Percentiles rank a stretch among this genome's conserved stretches.
Conservation (phyloP, 1,140 invertebrate species). For the Trichonephila inaurata region DNA sequence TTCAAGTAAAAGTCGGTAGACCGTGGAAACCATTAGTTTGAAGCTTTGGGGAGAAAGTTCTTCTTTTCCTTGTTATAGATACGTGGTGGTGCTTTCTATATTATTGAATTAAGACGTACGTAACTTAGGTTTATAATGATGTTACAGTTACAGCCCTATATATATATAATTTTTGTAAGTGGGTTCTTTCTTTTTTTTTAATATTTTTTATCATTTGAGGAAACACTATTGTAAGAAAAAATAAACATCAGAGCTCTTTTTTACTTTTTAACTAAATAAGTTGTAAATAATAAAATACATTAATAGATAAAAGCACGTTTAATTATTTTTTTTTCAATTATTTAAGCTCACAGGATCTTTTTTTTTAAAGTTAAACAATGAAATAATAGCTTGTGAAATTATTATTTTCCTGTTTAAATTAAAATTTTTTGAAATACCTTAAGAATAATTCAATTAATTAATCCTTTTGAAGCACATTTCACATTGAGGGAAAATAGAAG, state of each 20-base stretch:
- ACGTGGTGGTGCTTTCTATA: constrained; percentile 37
- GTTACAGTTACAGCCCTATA: background rate
- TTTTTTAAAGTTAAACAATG: too few relatives aligned
- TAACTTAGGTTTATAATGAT: background rate
- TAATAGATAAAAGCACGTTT: too few relatives aligned
- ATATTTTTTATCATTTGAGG: background rate
- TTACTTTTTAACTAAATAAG: background rate
- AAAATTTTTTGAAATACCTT: too few relatives aligned
- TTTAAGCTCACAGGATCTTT: too few relatives aligned
- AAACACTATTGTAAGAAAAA: background rate
- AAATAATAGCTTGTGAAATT: too few relatives aligned
- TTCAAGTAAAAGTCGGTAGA: constrained; percentile 53
- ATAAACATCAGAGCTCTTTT: background rate
- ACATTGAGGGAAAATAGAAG: too few relatives aligned
- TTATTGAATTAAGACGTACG: constrained; percentile 63
- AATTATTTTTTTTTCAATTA: too few relatives aligned
- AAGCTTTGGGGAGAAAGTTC: constrained; percentile 56
- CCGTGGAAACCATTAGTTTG: constrained; percentile 72
- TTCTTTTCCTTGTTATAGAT: constrained; percentile 36
- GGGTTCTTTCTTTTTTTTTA: background rate
- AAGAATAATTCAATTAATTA: too few relatives aligned
- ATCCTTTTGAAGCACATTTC: too few relatives aligned
- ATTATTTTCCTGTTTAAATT: too few relatives aligned
- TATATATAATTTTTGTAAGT: constrained; percentile 15
- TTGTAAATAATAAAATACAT: too few relatives aligned